Evolutionary conservation across 2,113 vertebrate genomes (phyloP).

Genomic region (Sylvilagus bachmani): DNA sequence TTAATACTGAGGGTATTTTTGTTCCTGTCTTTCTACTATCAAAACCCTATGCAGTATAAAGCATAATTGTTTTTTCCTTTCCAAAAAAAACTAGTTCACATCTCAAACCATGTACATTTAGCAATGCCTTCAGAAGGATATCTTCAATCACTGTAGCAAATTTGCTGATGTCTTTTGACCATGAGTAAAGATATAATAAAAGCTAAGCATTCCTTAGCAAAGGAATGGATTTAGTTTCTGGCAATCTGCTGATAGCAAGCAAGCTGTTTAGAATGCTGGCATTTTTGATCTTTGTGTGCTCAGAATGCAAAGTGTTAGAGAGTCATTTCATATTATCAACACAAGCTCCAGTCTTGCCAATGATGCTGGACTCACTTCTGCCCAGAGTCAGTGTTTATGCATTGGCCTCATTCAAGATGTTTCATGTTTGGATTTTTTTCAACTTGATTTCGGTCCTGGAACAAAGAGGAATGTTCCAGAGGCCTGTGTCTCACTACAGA

Average conservation of each 20-base stretch:
- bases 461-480: background rate
- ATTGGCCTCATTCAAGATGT: background rate
- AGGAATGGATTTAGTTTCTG: conserved; percentile 61
- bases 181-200: conserved; percentile 72
- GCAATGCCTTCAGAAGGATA: conserved; percentile 7
- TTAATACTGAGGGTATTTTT: background rate
- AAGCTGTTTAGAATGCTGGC: conserved; percentile 63
- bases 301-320: background rate
- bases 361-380: background rate
- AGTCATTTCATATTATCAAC: background rate
- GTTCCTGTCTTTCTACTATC: background rate
- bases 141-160: conserved; percentile 62
- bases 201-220: conserved; percentile 58
- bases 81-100: background rate
- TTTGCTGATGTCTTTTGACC: conserved; percentile 71
- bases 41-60: background rate
- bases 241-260: conserved; percentile 53
- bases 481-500: background rate
- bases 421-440: background rate
- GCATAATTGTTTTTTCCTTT: background rate
- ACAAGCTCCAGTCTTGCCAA: background rate
- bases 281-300: conserved; percentile 48
- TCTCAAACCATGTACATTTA: background rate
- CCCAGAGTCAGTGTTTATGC: background rate
- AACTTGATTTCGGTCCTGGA: conserved; percentile 4